Evolutionary conservation across 2,888 invertebrate species (phyloP).

Genomic region (Aquatica leii): DNA sequence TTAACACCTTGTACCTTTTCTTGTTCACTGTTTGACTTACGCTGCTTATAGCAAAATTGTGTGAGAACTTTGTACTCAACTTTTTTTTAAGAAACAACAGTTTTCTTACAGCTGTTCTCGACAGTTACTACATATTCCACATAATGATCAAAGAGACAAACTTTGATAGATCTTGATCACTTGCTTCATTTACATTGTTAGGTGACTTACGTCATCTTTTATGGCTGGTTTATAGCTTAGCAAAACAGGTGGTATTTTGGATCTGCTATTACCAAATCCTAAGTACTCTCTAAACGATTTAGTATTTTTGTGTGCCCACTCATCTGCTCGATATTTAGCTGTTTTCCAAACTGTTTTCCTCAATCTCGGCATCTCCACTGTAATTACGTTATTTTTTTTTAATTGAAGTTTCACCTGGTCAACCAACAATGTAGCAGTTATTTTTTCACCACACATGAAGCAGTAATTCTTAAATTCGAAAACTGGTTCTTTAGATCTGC

Average conservation of each 20-base stretch:
- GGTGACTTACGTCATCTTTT: slow-evolving; percentile 18
- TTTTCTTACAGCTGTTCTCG: slow-evolving; percentile 1
- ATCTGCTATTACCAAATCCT: no score
- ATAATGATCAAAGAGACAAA: slow-evolving; percentile 28
- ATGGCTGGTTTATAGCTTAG: background rate
- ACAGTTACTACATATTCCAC: slow-evolving; percentile 37
- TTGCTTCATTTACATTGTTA: slow-evolving; percentile 35
- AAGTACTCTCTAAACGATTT: no score
- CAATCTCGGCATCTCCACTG: slow-evolving; percentile 13
- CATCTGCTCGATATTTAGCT: no score
- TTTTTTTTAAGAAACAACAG: slow-evolving; percentile 40
- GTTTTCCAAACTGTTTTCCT: no score
- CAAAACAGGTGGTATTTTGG: no score
- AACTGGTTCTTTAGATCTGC: no score
- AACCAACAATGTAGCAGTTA: no score
- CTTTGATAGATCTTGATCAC: slow-evolving; percentile 30
- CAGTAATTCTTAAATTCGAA: no score
- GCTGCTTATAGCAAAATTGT: slow-evolving; percentile 30
- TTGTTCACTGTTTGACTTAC: slow-evolving; percentile 32
- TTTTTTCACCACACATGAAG: no score
- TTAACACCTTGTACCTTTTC: slow-evolving; percentile 15
- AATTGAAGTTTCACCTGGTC: slow-evolving; percentile 21
- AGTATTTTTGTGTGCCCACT: no score
- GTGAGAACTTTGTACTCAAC: slow-evolving; percentile 39
- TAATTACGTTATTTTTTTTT: slow-evolving; percentile 27